Evolutionary conservation across 1,140 invertebrate genomes (phyloP), one percentile per base, ranked within the genome.

Genomic region (Neocloeon triangulifer): DNA sequence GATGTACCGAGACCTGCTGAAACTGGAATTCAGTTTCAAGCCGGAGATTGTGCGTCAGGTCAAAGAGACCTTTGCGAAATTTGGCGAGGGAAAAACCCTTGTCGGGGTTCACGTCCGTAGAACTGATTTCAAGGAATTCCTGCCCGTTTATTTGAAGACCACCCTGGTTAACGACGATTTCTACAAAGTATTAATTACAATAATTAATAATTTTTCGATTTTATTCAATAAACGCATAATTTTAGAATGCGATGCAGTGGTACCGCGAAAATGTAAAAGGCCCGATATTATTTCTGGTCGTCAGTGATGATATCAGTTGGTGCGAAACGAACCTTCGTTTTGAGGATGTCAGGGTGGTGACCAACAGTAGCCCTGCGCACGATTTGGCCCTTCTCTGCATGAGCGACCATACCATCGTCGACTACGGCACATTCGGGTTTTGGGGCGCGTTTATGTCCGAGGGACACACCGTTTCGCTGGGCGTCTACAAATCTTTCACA

Each of bases 71-170:
- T 26, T 26, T 7, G 7, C 3, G 4, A 5, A 7, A 13, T 5
- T 26, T 26, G 7, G n/a, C n/a, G n/a, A 26, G 12, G 25, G 15
- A 26, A 26, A 3, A 7, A 32, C n/a, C 14, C 25, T 22, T 10
- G 31, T 32, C 7, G 31, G 31, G 2, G 20, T 32, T 7, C 31
- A 32, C 25, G 31, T 32, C 5, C 19, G 31, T 14, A n/a, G 31
- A 10, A 32, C 31, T 1, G 31, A 32, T 21, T 32, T 32, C 31
- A 12, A 15, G 3, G 15, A 19, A 12, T 32, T 19, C 19, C 21
- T 32, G 15, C 31, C 31, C 2, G 15, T 19, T 9, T 19, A 22
- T 22, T 32, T 22, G 8, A 32, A 32, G 15, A 20, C 15, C 5
- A 18, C 31, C 2, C 17, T 32, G 9, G 31, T 19, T 13, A 22